Percentiles rank a stretch among this genome's conserved stretches.
phyloP scores from a whole-genome alignment of 1,140 invertebrate species.

The Helicorthomorpha holstii region DNA sequence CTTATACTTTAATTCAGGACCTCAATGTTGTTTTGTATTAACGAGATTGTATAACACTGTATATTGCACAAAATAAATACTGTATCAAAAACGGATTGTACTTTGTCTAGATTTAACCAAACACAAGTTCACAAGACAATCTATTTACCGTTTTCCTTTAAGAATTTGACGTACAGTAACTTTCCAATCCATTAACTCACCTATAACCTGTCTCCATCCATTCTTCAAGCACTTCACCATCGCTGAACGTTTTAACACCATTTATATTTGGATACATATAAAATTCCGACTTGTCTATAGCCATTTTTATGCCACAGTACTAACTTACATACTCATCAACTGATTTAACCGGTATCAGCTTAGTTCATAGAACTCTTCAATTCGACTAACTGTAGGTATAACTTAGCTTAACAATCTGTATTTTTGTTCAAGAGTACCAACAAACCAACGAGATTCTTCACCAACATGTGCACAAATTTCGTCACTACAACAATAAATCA shows the following conservation, averaged over 20 bases:
- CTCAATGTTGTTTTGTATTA: not conserved
- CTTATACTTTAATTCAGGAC: too few species aligned
- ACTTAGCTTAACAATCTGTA: too few species aligned
- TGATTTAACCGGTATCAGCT: too few species aligned
- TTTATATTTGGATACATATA: not conserved
- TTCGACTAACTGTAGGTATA: too few species aligned
- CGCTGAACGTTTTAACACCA: not conserved
- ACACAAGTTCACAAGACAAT: not conserved
- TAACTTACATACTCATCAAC: too few species aligned
- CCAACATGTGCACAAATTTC: too few species aligned
- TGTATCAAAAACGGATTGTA: not conserved
- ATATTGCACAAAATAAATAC: not conserved
- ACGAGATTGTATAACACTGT: not conserved
- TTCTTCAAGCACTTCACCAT: constrained; percentile 1
- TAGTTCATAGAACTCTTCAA: too few species aligned
- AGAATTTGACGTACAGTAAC: not conserved
- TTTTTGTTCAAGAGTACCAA: too few species aligned
- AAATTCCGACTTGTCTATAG: constrained; percentile 4
- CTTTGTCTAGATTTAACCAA: not conserved
- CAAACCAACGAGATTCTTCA: too few species aligned
- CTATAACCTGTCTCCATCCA: constrained; percentile 3
- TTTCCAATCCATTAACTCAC: not conserved
- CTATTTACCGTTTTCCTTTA: not conserved
- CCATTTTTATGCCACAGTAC: too few species aligned
- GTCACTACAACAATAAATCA: too few species aligned